Evolutionary conservation across 2,888 invertebrate genomes (phyloP), one percentile per base, ranked within the genome.

Genomic region (Timema podura): DNA sequence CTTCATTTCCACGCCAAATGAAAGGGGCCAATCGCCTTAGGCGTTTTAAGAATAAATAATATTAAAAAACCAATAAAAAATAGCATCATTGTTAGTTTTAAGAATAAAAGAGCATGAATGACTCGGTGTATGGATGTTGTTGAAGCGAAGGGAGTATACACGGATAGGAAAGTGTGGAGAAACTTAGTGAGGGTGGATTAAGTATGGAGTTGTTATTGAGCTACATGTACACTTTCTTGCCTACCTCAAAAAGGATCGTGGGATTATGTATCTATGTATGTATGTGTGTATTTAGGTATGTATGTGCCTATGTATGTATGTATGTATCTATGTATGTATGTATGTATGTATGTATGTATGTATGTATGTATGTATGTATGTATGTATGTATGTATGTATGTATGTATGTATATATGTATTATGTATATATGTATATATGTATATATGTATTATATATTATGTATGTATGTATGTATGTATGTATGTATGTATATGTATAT

Each of bases 291-390:
- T 30, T 1, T 30, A 30, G 1, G 30, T 30, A 30, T 30, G 30
- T 30, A 30, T 30, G 30, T 30, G 30, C 3, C 2, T 30, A n/a
- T 30, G 30, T 30, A 30, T 30, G 30, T 30, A 3, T 51, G 51
- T 51, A 51, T 51, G 51, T 51, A 51, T 51, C n/a, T n/a, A n/a
- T 30, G 30, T 30, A 30, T 30, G 30, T 30, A 30, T 30, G 30
- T 30, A 30, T 30, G 30, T 30, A 3, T 30, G 30, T 30, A n/a
- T 30, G 30, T 30, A 30, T 30, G 30, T 30, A 3, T 51, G 51
- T 51, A 51, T 51, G 51, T 51, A 51, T 51, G 51, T 51, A n/a
- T 51, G 51, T n/a, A 51, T 51, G 51, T 51, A 51, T 51, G 51
- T 51, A 51, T 51, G 51, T 51, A n/a, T 51, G 51, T n/a, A 13